phyloP scores from a whole-genome alignment of 2,888 invertebrate species.

The Biston stratarius region DNA sequence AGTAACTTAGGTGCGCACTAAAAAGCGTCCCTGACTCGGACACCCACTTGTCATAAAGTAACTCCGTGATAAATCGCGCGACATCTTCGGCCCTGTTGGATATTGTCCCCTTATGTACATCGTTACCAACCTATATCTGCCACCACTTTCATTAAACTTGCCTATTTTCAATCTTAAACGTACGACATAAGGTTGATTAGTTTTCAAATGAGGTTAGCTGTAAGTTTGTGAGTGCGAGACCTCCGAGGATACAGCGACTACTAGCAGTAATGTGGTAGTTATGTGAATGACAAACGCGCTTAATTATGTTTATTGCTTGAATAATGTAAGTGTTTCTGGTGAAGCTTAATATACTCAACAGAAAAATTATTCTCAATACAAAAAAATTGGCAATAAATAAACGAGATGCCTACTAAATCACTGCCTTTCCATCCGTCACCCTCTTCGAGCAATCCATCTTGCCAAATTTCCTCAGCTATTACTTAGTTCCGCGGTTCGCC shows the following conservation, averaged over 20 bases:
- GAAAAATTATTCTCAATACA: constrained; percentile 17
- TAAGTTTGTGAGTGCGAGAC: constrained; percentile 45
- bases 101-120: constrained; percentile 79
- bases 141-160: not conserved
- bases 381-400: constrained; percentile 28
- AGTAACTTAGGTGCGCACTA: constrained; percentile 63
- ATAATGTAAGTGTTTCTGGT: constrained; percentile 47
- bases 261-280: constrained; percentile 67
- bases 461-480: constrained; percentile 51
- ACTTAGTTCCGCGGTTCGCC: constrained; percentile 70
- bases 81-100: constrained; percentile 78
- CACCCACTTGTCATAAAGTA: constrained; percentile 83
- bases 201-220: not conserved
- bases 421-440: constrained; percentile 59
- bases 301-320: constrained; percentile 70
- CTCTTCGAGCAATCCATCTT: constrained; percentile 66
- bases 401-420: constrained; percentile 34
- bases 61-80: constrained; percentile 80
- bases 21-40: constrained; percentile 80
- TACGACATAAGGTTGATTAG: constrained; percentile 13
- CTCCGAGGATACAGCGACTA: constrained; percentile 63
- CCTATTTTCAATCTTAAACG: constrained; percentile 39
- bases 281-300: constrained; percentile 75
- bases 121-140: constrained; percentile 36
- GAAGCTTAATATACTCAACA: not conserved